Evolutionary conservation across 2,797 vertebrate species (phyloP).

Genomic region (Poliocrania exsul): DNA sequence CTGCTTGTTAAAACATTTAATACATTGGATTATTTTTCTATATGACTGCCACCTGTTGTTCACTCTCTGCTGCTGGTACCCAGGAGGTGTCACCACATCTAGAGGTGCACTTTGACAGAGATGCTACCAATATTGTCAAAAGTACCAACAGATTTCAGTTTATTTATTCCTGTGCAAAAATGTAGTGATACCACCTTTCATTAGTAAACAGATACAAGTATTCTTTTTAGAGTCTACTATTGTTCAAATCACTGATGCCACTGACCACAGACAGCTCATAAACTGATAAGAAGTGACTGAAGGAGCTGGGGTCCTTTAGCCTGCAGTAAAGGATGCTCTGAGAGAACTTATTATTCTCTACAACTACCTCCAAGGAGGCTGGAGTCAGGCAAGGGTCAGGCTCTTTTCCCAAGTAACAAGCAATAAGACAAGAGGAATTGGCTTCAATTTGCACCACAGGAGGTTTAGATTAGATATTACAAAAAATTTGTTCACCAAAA

Average conservation of each 20-base stretch:
- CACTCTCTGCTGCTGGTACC: background rate
- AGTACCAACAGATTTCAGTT: background rate
- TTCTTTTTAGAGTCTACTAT: background rate
- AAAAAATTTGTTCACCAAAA: background rate
- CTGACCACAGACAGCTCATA: accelerated
- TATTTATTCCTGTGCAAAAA: background rate
- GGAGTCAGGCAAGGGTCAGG: accelerated
- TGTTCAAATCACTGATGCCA: background rate
- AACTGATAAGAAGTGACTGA: background rate
- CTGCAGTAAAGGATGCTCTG: background rate
- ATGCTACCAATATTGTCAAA: background rate
- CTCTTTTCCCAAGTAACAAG: background rate
- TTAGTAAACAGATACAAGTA: background rate
- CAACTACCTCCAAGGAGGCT: background rate
- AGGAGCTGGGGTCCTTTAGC: background rate
- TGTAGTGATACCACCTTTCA: background rate
- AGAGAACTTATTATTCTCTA: background rate
- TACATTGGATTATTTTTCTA: background rate
- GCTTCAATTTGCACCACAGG: background rate
- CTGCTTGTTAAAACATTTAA: background rate
- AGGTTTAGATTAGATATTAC: background rate
- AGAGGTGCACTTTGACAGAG: background rate
- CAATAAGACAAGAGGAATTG: background rate
- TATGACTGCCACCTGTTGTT: background rate
- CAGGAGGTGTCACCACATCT: background rate